Evolutionary conservation across 2,113 vertebrate species (phyloP), one percentile per base, ranked within the genome.

Genomic region (Phylloscopus trochiloides): DNA sequence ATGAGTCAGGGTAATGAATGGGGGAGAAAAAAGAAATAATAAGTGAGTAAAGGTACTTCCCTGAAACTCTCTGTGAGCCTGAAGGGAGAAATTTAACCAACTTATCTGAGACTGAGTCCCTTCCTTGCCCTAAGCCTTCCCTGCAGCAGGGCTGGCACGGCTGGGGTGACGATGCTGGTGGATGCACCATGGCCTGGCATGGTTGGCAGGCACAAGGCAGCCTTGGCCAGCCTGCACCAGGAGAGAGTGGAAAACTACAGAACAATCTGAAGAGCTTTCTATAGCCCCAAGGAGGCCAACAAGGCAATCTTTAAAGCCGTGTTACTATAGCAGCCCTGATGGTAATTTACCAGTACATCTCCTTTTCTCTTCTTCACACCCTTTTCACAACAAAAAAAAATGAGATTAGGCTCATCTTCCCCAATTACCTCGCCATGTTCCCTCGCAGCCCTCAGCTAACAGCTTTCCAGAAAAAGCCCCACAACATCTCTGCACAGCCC

Each of bases 281-380:
- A 50, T 31, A 78, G 91, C 89, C 94, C 97, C 82, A 62, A 95
- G 80, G 94, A 97, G 95, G 86, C 93, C n/a, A 5, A 36, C 32
- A 3, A 85, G 71, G 92, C 70, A 89, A 83, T 96, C 90, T 96
- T 91, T 77, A 92, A 86, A 92, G 91, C n/a, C 3, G 5, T 91
- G 96, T 97, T 97, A 96, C 96, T 96, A 96, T 97, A 97, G 96
- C 96, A 97, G 95, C 95, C 92, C 78, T 65, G 95, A 83, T 95
- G 32, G 95, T 88, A 95, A 97, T 96, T 96, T 95, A 80, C 80
- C 84, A 86, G 95, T 26, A 88, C 80, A 89, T 96, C 90, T 97
- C 80, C 77, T 84, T 94, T 97, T 90, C 72, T 79, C 91, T 94
- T 94, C 93, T 89, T 95, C 92, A 76, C 58, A n/a, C 86, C 82